Conservation (phyloP, 2,113 vertebrate species). For the Rafetus swinhoei region DNA sequence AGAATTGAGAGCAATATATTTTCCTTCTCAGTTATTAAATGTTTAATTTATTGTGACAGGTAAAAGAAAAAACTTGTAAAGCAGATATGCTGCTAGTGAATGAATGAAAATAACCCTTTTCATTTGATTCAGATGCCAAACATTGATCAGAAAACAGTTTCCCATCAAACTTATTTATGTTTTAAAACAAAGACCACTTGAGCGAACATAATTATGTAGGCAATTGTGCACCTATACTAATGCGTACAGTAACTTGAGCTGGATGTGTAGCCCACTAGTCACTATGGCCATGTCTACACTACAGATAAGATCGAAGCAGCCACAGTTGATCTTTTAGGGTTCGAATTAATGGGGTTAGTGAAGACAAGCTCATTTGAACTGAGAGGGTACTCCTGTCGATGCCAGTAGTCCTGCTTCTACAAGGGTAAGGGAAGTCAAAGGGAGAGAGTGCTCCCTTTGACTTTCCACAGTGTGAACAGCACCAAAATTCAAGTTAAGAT, state of each 20-base stretch:
- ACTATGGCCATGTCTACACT: not conserved
- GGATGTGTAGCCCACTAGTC: not conserved
- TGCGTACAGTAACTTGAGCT: not conserved
- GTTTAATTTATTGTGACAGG: not conserved
- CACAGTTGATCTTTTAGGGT: too few relatives aligned
- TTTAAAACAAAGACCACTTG: not conserved
- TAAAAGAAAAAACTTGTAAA: not conserved
- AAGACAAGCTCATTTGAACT: too few relatives aligned
- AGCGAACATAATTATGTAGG: not conserved
- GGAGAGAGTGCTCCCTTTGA: too few relatives aligned
- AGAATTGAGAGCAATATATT: not conserved
- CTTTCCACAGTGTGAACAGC: too few relatives aligned
- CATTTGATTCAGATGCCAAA: not conserved
- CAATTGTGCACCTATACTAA: accelerated
- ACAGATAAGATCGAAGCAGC: too few relatives aligned
- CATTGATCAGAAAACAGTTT: not conserved
- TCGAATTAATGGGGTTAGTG: too few relatives aligned
- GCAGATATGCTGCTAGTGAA: not conserved
- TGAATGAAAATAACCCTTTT: not conserved
- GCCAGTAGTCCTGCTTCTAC: too few relatives aligned
- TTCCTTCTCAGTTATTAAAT: not conserved
- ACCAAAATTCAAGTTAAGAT: too few relatives aligned
- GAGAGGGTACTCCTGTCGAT: too few relatives aligned
- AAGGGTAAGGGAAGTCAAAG: too few relatives aligned
- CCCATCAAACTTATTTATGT: not conserved